A percentile compares a stretch with the other conserved stretches of the same genome.
Evolutionary conservation across 1,140 invertebrate species (phyloP).

Genomic region (Cotesia chilonis): DNA sequence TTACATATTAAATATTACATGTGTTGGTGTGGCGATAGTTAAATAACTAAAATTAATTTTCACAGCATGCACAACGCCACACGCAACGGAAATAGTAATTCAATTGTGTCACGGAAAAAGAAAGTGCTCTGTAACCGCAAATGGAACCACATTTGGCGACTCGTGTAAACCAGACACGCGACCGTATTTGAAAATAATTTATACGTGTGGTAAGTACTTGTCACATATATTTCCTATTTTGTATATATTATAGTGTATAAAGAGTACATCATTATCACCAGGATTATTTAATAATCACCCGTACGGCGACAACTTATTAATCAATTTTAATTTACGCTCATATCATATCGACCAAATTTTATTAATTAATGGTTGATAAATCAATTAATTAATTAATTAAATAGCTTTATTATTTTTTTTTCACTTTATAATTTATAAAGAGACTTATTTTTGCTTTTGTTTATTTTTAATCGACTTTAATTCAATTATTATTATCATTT

Average conservation of each 20-base stretch:
- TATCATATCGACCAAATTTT: no score
- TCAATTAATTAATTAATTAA: no score
- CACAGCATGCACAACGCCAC: conserved; percentile 85
- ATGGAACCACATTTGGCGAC: conserved; percentile 85
- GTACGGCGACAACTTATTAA: not conserved
- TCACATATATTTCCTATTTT: conserved; percentile 1
- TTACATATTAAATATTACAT: no score
- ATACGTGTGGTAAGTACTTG: conserved; percentile 89
- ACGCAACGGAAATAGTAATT: conserved; percentile 89
- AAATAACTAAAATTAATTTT: conserved; percentile 41
- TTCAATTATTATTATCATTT: no score
- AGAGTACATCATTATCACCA: not conserved
- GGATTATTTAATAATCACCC: not conserved
- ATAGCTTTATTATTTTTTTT: no score
- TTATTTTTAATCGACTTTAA: no score
- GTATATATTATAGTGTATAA: not conserved
- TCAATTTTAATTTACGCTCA: no score
- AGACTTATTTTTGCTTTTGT: no score
- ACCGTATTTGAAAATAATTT: conserved; percentile 91
- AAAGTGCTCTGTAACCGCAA: conserved; percentile 81
- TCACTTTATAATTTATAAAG: no score
- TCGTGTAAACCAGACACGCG: conserved; percentile 83
- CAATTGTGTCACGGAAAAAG: conserved; percentile 88
- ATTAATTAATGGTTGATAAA: no score
- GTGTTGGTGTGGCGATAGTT: not conserved